A percentile compares a stretch with the other conserved stretches of the same genome.
Conservation (phyloP, 2,888 invertebrate species). For the Pandemis corylana region DNA sequence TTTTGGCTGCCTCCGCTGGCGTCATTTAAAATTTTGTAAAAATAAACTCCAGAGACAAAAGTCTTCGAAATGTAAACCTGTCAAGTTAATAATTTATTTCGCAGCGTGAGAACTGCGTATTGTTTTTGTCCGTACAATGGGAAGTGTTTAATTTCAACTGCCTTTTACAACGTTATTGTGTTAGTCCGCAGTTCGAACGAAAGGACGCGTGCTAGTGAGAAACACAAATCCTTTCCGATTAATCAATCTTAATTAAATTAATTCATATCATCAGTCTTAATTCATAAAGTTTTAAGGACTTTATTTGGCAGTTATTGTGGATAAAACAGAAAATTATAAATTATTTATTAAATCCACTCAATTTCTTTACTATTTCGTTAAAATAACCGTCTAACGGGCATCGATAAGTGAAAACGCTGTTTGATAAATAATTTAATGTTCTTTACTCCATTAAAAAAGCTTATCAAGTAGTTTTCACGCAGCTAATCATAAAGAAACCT, state of each 20-base stretch:
- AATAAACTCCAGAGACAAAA: constrained; percentile 51
- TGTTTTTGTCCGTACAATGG: not conserved
- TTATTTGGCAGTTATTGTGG: no score
- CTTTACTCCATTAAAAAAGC: not conserved
- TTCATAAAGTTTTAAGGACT: no score
- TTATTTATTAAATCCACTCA: no score
- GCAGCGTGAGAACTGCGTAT: not conserved
- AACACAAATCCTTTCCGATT: no score
- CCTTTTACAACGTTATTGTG: not conserved
- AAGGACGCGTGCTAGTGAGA: not conserved
- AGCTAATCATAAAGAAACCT: constrained; percentile 21
- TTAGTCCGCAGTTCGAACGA: not conserved
- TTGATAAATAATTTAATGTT: not conserved
- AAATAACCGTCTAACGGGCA: not conserved
- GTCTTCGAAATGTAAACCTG: constrained; percentile 43
- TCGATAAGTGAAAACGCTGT: not conserved
- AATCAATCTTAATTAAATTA: no score
- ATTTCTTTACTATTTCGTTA: not conserved
- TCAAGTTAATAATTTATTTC: constrained; percentile 27
- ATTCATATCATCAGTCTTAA: no score
- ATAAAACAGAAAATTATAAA: no score
- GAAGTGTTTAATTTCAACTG: not conserved
- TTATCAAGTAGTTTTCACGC: not conserved
- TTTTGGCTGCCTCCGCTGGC: constrained; percentile 71
- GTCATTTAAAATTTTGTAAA: constrained; percentile 55